Conservation (phyloP, 2,797 vertebrate species). For the Phalloptychus januarius region DNA sequence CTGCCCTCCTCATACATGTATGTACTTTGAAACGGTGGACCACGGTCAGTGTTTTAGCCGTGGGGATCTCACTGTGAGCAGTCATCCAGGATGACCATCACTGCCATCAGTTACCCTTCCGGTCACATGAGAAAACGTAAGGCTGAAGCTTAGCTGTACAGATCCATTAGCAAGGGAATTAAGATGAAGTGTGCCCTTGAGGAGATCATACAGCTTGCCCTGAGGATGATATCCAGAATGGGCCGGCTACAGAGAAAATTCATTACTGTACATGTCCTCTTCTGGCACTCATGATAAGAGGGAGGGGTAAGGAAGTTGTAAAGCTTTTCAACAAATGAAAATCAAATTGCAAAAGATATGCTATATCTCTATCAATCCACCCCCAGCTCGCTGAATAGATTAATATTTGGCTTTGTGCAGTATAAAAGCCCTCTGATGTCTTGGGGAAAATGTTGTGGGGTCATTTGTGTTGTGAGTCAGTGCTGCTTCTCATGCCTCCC, state of each 20-base stretch:
- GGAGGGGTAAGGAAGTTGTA: constrained; percentile 54
- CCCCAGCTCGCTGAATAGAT: constrained; percentile 62
- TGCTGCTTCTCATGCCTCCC: constrained; percentile 71
- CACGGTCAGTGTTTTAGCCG: constrained; percentile 45
- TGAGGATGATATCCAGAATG: constrained; percentile 71
- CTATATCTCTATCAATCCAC: constrained; percentile 65
- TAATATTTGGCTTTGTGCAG: constrained; percentile 56
- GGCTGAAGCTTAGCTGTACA: constrained; percentile 57
- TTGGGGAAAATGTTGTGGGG: constrained; percentile 74
- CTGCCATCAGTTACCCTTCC: constrained; percentile 67
- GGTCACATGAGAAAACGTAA: constrained; percentile 44
- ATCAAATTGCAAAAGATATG: constrained; percentile 62
- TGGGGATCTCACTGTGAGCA: constrained; percentile 44
- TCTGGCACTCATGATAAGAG: constrained; percentile 53
- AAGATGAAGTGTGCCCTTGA: constrained; percentile 69
- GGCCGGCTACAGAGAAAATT: constrained; percentile 58
- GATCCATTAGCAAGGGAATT: constrained; percentile 71
- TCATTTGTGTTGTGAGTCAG: constrained; percentile 85
- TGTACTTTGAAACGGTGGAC: constrained; percentile 69
- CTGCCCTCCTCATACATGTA: constrained; percentile 73
- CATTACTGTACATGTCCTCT: constrained; percentile 64
- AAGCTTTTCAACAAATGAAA: constrained; percentile 62
- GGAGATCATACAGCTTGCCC: constrained; percentile 54
- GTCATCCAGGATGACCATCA: constrained; percentile 62
- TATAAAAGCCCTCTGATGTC: constrained; percentile 67